Conservation (phyloP, 2,888 invertebrate species). For the Cataglyphis rosenhaueri region DNA sequence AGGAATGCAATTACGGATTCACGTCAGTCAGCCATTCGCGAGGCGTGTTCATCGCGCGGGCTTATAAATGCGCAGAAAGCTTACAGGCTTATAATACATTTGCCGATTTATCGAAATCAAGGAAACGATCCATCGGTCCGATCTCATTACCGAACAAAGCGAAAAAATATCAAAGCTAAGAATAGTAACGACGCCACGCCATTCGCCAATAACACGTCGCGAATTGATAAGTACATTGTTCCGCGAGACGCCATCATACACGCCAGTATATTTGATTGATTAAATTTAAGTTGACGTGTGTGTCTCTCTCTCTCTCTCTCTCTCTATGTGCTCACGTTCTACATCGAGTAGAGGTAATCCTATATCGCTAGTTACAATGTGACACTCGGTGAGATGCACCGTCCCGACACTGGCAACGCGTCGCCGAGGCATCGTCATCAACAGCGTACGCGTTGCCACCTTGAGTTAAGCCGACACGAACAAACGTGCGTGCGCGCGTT, state of each 20-base stretch:
- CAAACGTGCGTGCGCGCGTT: slow-evolving; percentile 64
- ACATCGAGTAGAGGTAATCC: slow-evolving; percentile 12
- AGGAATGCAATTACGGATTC: slow-evolving; percentile 71
- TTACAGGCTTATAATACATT: slow-evolving; percentile 39
- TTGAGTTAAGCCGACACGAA: slow-evolving; percentile 62
- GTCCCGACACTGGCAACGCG: slow-evolving; percentile 12
- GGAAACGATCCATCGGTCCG: slow-evolving; percentile 13
- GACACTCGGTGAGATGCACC: slow-evolving; percentile 24
- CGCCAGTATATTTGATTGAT: slow-evolving; percentile 28
- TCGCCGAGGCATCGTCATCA: slow-evolving; percentile 27
- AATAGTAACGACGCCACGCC: slow-evolving; percentile 12
- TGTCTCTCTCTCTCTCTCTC: neutral
- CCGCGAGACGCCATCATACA: slow-evolving; percentile 7
- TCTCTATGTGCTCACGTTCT: neutral
- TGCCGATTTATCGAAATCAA: slow-evolving; percentile 38
- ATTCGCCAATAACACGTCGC: slow-evolving; percentile 5
- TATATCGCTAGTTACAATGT: slow-evolving; percentile 34
- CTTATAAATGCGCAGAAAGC: slow-evolving; percentile 32
- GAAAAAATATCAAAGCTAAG: slow-evolving; percentile 23
- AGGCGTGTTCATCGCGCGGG: slow-evolving; percentile 59
- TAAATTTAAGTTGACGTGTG: slow-evolving; percentile 44
- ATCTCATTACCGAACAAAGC: slow-evolving; percentile 24
- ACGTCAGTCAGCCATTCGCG: slow-evolving; percentile 67
- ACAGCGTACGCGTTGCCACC: slow-evolving; percentile 44
- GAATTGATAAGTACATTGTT: slow-evolving; percentile 20